Evolutionary conservation across 2,888 invertebrate species (phyloP).

Genomic region (Nephrotoma flavescens): DNA sequence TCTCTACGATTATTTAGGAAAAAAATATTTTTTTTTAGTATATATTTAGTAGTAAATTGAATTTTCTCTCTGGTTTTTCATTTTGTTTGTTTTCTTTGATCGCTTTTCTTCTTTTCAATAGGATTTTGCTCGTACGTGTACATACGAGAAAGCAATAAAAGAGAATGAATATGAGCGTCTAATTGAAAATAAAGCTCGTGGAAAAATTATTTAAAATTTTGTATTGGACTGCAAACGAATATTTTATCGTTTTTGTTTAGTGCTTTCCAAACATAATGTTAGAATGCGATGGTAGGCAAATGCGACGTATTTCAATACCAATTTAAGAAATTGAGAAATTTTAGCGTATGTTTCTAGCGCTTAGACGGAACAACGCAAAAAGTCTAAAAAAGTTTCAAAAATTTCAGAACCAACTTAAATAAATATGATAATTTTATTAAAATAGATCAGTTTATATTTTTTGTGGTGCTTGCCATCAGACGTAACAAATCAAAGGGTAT

Average conservation of each 20-base stretch:
- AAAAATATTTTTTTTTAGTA: neutral
- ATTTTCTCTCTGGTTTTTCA: neutral
- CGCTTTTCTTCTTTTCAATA: neutral
- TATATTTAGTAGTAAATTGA: neutral
- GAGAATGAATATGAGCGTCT: neutral
- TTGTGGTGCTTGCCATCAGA: too few species aligned
- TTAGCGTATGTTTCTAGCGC: too few species aligned
- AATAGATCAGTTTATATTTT: too few species aligned
- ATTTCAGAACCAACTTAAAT: too few species aligned
- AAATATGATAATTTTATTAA: too few species aligned
- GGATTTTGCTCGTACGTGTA: neutral
- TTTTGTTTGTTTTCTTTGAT: neutral
- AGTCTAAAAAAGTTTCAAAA: too few species aligned
- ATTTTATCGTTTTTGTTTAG: neutral
- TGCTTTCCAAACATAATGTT: neutral
- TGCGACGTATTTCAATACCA: too few species aligned
- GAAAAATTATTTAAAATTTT: neutral
- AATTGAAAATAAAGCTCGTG: neutral
- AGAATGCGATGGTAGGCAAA: too few species aligned
- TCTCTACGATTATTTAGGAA: neutral
- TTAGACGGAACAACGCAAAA: too few species aligned
- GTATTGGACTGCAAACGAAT: neutral
- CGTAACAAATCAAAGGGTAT: too few species aligned
- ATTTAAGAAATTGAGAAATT: too few species aligned
- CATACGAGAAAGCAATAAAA: neutral